phyloP scores from a whole-genome alignment of 1,140 invertebrate species.

The Drosophila nasuta region DNA sequence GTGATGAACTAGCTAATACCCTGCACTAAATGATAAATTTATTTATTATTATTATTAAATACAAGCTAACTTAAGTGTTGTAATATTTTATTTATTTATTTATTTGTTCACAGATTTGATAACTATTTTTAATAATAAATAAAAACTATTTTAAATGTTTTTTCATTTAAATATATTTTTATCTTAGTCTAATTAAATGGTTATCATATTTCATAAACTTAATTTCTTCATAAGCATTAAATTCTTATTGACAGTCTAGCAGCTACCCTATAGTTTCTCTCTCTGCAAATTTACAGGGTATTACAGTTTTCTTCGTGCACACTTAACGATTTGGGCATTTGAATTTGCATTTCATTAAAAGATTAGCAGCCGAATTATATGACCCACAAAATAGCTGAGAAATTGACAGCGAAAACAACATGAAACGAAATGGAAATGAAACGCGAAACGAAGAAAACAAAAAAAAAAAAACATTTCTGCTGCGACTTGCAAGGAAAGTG shows the following conservation, averaged over 20 bases:
- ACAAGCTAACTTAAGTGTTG: no score
- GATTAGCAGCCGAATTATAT: conserved; percentile 49
- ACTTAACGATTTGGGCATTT: conserved; percentile 1
- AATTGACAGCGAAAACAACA: conserved; percentile 17
- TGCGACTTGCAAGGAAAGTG: conserved; percentile 34
- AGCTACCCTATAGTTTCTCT: no score
- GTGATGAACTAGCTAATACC: conserved; percentile 1
- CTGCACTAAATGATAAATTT: neutral
- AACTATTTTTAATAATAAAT: no score
- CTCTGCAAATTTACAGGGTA: conserved; percentile 8
- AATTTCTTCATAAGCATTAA: no score
- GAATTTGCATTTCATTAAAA: conserved; percentile 74
- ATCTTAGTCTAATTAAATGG: no score
- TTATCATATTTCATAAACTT: no score
- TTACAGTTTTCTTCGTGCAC: neutral
- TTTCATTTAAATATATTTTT: no score
- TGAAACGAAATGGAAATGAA: conserved; percentile 9
- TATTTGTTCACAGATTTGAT: no score
- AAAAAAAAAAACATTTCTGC: conserved; percentile 8
- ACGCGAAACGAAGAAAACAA: conserved; percentile 13
- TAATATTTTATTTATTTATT: no score
- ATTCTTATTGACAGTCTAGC: no score
- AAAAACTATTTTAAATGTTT: no score
- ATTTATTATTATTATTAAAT: no score
- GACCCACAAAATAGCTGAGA: conserved; percentile 18